Conservation (phyloP, 2,113 vertebrate species). For the Suricata suricatta region DNA sequence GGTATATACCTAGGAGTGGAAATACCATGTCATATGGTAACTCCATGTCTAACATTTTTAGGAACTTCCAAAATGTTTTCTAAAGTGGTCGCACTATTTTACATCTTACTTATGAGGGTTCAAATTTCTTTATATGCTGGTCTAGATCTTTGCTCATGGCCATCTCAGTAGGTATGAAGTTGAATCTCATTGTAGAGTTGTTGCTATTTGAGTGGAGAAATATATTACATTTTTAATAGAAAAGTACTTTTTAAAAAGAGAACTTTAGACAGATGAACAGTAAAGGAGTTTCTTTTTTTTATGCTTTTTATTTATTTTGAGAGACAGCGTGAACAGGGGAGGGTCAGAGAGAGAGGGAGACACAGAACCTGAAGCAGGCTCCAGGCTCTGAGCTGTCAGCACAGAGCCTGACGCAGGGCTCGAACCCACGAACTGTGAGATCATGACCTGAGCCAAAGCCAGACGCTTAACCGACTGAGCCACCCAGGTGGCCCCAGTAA, state of each 20-base stretch:
- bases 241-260: neutral
- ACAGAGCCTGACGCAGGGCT: too few relatives aligned
- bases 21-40: neutral
- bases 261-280: neutral
- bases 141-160: neutral
- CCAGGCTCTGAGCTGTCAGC: too few relatives aligned
- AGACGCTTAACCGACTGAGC: too few relatives aligned
- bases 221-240: conserved; percentile 10
- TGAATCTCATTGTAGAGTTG: neutral
- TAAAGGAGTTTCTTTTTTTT: neutral
- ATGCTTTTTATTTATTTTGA: too few relatives aligned
- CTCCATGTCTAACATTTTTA: neutral
- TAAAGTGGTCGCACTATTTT: neutral
- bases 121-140: neutral
- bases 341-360: too few relatives aligned
- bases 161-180: neutral
- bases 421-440: too few relatives aligned
- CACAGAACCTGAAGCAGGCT: too few relatives aligned
- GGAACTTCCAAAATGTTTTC: neutral
- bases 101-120: neutral
- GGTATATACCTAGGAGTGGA: neutral
- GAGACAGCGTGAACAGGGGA: too few relatives aligned
- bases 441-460: too few relatives aligned
- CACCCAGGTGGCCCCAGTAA: too few relatives aligned
- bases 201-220: neutral